A percentile compares a stretch with the other conserved stretches of the same genome.
These are phyloP conservation scores for Cathartes aura DNA, from an alignment of 2,113 vertebrate genomes.

Conservation along the genomic window DNA sequence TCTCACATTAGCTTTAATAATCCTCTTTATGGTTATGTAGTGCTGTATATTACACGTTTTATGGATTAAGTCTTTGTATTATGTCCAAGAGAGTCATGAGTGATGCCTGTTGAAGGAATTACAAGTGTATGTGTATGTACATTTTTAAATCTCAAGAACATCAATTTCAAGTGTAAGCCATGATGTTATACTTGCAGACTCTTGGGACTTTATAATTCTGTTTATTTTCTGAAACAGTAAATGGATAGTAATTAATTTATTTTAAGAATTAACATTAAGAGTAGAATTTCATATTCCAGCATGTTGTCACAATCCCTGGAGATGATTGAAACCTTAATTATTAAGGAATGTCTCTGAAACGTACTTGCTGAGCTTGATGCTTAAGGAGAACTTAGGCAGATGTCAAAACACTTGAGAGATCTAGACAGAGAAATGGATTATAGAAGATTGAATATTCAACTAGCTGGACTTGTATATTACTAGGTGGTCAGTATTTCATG, in stretches of 20 bases:
- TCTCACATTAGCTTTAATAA: neutral
- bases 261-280: neutral
- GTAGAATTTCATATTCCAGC: neutral
- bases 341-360: neutral
- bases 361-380: neutral
- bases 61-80: neutral
- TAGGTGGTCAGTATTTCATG: neutral
- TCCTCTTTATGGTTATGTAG: neutral
- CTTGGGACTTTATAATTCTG: neutral
- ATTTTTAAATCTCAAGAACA: neutral
- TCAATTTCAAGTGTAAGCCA: neutral
- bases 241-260: neutral
- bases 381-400: neutral
- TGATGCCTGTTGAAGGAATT: neutral
- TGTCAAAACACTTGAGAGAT: neutral
- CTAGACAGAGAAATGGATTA: neutral
- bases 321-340: neutral
- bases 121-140: neutral
- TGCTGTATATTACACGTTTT: neutral
- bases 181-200: neutral
- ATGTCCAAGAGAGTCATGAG: neutral
- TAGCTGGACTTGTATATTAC: neutral
- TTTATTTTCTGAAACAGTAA: neutral
- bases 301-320: neutral
- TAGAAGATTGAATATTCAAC: neutral